Evolutionary conservation across 1,140 invertebrate genomes (phyloP).

Genomic region (Eubasilissa regina): DNA sequence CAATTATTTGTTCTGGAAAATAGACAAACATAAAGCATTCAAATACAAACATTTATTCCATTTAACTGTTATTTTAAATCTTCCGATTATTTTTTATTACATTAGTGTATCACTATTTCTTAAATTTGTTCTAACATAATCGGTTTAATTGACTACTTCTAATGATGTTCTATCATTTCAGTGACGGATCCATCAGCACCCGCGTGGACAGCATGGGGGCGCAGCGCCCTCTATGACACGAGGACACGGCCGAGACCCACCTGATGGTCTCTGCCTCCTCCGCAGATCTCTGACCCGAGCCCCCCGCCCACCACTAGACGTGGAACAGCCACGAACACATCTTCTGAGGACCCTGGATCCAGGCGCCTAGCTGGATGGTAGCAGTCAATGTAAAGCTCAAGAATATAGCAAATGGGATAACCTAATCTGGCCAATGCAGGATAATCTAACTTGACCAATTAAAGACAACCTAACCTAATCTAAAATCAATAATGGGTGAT

Average conservation of each 20-base stretch:
- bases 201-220: slow-evolving; percentile 58
- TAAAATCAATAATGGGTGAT: too few relatives aligned
- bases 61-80: too few relatives aligned
- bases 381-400: background rate
- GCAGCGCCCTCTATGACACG: slow-evolving; percentile 57
- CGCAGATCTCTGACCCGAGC: slow-evolving; percentile 57
- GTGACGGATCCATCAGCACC: slow-evolving; percentile 60
- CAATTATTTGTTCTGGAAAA: too few relatives aligned
- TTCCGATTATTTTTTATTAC: too few relatives aligned
- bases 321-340: slow-evolving; percentile 61
- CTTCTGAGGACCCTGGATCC: slow-evolving; percentile 53
- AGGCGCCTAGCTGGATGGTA: background rate
- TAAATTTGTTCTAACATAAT: too few relatives aligned
- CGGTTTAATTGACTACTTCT: too few relatives aligned
- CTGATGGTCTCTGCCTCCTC: slow-evolving; percentile 59
- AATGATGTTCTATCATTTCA: slow-evolving; percentile 45
- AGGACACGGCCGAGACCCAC: slow-evolving; percentile 60
- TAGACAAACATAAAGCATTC: too few relatives aligned
- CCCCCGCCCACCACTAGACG: slow-evolving; percentile 57
- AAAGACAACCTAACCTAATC: too few relatives aligned
- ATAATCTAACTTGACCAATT: too few relatives aligned
- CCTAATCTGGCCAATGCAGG: too few relatives aligned
- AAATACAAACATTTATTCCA: too few relatives aligned
- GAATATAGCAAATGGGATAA: background rate
- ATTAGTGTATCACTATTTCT: too few relatives aligned